A percentile compares a stretch with the other conserved stretches of the same genome.
Conservation (phyloP, 2,797 vertebrate genomes). For the Betta splendens region DNA sequence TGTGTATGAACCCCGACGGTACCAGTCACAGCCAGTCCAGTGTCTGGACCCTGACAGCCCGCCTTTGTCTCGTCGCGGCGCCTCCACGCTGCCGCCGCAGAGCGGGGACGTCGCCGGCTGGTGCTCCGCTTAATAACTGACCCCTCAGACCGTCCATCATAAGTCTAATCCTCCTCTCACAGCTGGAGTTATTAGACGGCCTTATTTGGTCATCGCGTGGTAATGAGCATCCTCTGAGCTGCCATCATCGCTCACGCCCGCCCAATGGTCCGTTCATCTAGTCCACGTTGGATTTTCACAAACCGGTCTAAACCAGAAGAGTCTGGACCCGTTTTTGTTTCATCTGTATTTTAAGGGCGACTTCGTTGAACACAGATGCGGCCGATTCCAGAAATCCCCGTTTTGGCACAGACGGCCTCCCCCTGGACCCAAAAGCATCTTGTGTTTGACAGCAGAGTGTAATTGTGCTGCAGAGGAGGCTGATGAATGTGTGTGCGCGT, state of each 20-base stretch:
- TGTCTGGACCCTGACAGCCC: constrained; percentile 19
- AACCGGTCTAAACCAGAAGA: no score
- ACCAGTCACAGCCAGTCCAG: constrained; percentile 21
- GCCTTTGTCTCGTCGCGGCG: constrained; percentile 43
- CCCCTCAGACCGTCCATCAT: constrained; percentile 42
- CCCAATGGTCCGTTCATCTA: not conserved
- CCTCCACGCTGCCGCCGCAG: constrained; percentile 32
- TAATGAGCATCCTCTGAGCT: constrained; percentile 26
- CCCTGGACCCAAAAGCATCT: not conserved
- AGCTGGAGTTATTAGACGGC: constrained; percentile 41
- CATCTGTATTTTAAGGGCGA: not conserved
- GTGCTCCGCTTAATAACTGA: constrained; percentile 44
- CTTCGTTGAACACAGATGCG: not conserved
- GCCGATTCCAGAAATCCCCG: not conserved
- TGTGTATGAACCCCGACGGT: no score
- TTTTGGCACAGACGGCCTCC: not conserved
- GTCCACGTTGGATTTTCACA: not conserved
- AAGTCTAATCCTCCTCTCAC: constrained; percentile 47
- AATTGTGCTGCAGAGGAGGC: constrained; percentile 3
- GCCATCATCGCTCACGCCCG: not conserved
- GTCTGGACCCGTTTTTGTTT: no score
- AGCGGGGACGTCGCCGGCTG: constrained; percentile 53
- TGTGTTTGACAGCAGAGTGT: constrained; percentile 20
- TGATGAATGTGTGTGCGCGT: constrained; percentile 30
- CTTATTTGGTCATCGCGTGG: constrained; percentile 26